phyloP scores from a whole-genome alignment of 2,113 vertebrate genomes.

The Atractosteus spatula region DNA sequence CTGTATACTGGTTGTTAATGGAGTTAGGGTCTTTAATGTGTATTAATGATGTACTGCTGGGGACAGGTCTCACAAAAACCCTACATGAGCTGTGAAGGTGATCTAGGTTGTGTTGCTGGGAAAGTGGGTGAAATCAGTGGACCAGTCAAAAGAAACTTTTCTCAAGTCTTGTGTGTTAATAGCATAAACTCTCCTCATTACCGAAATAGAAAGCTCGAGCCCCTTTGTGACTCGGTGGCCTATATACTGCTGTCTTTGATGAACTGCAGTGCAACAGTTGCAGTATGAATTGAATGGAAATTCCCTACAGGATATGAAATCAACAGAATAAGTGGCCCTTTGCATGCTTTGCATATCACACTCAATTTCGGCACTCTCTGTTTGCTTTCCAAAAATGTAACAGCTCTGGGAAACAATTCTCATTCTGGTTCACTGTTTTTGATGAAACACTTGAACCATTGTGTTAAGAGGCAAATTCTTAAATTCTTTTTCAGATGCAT shows the following conservation, averaged over 20 bases:
- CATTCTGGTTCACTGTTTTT: no score
- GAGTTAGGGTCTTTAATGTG: not conserved
- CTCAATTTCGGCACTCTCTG: not conserved
- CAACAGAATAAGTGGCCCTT: not conserved
- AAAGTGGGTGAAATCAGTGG: not conserved
- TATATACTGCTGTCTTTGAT: not conserved
- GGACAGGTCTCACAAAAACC: not conserved
- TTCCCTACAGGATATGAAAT: not conserved
- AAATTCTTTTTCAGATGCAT: no score
- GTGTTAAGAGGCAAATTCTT: no score
- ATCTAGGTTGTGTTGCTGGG: not conserved
- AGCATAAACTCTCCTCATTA: not conserved
- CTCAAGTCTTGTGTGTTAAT: constrained; percentile 1
- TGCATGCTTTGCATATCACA: not conserved
- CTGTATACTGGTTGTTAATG: not conserved
- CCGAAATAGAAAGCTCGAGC: not conserved
- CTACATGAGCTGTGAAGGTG: not conserved
- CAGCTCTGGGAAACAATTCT: no score
- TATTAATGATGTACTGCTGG: not conserved
- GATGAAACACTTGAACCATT: no score
- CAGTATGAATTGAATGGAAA: not conserved
- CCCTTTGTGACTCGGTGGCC: not conserved
- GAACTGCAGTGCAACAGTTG: not conserved
- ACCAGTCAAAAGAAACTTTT: no score
- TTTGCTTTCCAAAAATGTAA: not conserved